These are phyloP conservation scores for Apistogramma diplotaenia DNA, from an alignment of 2,113 vertebrate genomes.

Conservation along the genomic window DNA sequence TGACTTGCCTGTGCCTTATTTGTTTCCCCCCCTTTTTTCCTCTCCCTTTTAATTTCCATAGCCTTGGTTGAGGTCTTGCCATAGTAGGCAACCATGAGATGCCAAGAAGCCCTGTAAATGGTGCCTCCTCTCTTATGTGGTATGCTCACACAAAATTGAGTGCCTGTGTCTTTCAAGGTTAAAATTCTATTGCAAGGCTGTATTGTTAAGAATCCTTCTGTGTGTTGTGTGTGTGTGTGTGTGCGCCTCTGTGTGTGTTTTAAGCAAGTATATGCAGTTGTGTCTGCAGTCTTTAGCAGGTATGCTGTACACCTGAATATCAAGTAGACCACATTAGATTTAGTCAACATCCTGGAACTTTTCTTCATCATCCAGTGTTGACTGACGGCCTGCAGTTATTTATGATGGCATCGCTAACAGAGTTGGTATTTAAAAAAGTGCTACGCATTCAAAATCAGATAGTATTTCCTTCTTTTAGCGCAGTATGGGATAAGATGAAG, in stretches of 20 bases:
- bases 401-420: background rate
- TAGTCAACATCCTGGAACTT: background rate
- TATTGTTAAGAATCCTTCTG: background rate
- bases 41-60: background rate
- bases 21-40: no score
- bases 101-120: background rate
- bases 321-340: background rate
- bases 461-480: constrained; percentile 23
- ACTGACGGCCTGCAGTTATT: background rate
- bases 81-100: background rate
- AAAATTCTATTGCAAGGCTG: background rate
- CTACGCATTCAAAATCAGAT: background rate
- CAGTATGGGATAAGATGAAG: constrained; percentile 54
- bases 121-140: background rate
- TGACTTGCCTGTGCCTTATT: background rate
- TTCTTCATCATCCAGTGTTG: background rate
- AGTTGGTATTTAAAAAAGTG: background rate
- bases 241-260: background rate
- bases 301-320: background rate
- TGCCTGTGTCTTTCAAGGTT: background rate
- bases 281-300: background rate
- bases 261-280: background rate
- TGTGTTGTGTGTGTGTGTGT: no score
- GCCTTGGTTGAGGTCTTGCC: background rate
- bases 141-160: background rate